Percentiles rank a stretch among this genome's conserved stretches.
Evolutionary conservation across 2,888 invertebrate species (phyloP).

Genomic region (Leptothorax acervorum): DNA sequence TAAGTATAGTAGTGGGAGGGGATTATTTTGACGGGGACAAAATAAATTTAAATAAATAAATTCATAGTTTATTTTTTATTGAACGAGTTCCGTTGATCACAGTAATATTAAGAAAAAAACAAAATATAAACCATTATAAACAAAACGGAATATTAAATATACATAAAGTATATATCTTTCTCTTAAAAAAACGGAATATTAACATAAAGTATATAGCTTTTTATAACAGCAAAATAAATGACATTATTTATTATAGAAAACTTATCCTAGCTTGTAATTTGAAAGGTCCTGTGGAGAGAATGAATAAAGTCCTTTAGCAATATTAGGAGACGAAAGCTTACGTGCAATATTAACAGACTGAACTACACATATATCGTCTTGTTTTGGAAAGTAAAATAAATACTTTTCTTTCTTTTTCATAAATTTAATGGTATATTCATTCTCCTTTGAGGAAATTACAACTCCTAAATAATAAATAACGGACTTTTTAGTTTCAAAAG

Average conservation of each 20-base stretch:
- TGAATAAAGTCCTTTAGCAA: constrained; percentile 10
- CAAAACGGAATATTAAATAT: too few relatives aligned
- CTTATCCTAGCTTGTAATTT: constrained; percentile 3
- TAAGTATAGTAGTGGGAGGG: too few relatives aligned
- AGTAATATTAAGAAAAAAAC: too few relatives aligned
- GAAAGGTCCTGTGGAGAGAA: constrained; percentile 8
- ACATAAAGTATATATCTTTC: too few relatives aligned
- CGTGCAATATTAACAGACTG: not conserved
- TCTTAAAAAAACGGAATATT: too few relatives aligned
- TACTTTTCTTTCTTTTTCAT: constrained; percentile 14
- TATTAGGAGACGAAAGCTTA: not conserved
- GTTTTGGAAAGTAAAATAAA: constrained; percentile 27
- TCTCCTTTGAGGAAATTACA: constrained; percentile 14
- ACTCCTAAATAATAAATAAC: constrained; percentile 12
- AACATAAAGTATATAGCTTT: too few relatives aligned
- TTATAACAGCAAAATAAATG: not conserved
- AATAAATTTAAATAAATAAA: too few relatives aligned
- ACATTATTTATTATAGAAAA: not conserved
- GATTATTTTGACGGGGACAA: too few relatives aligned
- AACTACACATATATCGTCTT: constrained; percentile 15
- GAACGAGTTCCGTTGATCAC: too few relatives aligned
- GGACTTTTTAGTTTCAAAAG: constrained; percentile 5
- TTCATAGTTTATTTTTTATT: too few relatives aligned
- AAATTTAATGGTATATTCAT: constrained; percentile 25
- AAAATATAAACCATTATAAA: too few relatives aligned